These are phyloP conservation scores for Notodonta ziczac DNA, from an alignment of 2,888 invertebrate genomes.

Conservation along the genomic window DNA sequence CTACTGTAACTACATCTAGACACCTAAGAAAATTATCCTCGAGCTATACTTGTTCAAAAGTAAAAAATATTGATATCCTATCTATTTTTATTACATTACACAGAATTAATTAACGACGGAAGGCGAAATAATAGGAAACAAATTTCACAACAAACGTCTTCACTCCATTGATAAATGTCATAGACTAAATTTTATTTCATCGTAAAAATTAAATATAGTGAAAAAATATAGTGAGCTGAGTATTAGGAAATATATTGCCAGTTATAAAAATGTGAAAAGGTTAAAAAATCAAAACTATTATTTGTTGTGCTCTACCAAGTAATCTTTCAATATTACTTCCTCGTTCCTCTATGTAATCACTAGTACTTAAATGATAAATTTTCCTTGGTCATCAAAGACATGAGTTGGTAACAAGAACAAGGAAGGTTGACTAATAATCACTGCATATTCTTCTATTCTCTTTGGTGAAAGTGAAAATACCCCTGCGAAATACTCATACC, in stretches of 20 bases:
- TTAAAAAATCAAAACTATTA: no score
- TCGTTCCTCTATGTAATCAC: no score
- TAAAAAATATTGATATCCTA: slow-evolving; percentile 67
- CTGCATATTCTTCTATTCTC: no score
- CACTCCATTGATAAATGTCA: slow-evolving; percentile 72
- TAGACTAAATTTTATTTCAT: slow-evolving; percentile 63
- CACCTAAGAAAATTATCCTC: slow-evolving; percentile 60
- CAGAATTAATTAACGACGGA: slow-evolving; percentile 70
- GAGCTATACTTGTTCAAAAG: slow-evolving; percentile 62
- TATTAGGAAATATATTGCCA: not conserved
- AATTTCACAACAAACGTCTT: slow-evolving; percentile 76
- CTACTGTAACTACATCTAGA: slow-evolving; percentile 75
- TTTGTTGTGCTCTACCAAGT: no score
- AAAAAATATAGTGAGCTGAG: no score
- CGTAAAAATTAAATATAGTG: not conserved
- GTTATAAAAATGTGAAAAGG: not conserved
- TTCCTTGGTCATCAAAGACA: no score
- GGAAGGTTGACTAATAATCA: no score
- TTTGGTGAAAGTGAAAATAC: no score
- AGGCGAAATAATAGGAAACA: slow-evolving; percentile 78
- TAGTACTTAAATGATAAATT: no score
- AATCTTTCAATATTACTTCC: no score
- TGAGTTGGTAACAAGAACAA: no score
- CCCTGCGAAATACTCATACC: no score
- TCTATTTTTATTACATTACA: slow-evolving; percentile 74